Base-by-base conservation (phyloP, 2,888 invertebrate species). In the Pheosia gnoma region DNA sequence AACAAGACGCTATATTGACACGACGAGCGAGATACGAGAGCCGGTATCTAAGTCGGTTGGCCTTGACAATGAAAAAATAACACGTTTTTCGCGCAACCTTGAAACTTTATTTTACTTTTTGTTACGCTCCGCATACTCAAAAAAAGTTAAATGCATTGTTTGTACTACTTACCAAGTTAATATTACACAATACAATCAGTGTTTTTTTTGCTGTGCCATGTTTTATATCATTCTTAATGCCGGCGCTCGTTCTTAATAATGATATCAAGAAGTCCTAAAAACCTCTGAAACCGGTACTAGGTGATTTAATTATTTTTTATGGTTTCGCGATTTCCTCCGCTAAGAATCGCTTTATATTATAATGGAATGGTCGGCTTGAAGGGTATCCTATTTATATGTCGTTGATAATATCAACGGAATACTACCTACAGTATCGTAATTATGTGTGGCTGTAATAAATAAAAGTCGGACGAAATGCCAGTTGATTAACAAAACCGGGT, bases 51-150 rank as follows among this genome's bases (percentile, higher is more conserved):
- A 89, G 87, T 89, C 83, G 78, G 82, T 74, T 90, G 93, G 88
- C 94, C 94, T 94, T 94, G 94, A 81, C 93, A 93, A 84, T 94
- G 93, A 92, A 57, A 43, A 43, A 57, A 89, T 86, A 88, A 87
- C 86, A 84, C 80, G 86, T 87, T 86, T 86, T 87, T 84, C 75
- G 83, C 85, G 78, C 74, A 80, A 84, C 89, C 87, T 88, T 86
- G 85, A 81, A 70, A 77, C 72, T 80, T 81, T 84, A 76, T 84
- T 84, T 81, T 77, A 79, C 80, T 86, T 81, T 86, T 82, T 84
- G 81, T 81, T 65, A 76, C 81, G 82, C 76, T 72, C 75, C 70
- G 59, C 66, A 60, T 61, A 68, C 68, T 74, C 74, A 77, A 80
- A 81, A 81, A 59, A 64, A 25, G 25, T 61, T 71, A 71, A 68